Evolutionary conservation across 2,797 vertebrate species (phyloP).

Genomic region (Echeneis naucrates): DNA sequence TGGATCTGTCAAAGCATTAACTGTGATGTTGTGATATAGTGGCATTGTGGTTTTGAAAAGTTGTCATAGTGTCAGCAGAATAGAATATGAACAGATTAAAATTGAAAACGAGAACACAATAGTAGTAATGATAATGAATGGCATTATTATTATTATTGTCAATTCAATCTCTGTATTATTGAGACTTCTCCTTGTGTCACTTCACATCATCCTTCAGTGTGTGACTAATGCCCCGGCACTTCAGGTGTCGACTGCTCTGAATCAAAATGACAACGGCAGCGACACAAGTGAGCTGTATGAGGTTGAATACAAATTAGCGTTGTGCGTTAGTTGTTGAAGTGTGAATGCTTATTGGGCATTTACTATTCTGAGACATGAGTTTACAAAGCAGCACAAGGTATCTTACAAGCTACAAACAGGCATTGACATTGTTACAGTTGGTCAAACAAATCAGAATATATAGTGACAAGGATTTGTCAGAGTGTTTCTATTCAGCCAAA

Average conservation of each 20-base stretch:
- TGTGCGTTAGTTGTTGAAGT: background rate
- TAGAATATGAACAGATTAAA: too few species aligned
- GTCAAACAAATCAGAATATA: background rate
- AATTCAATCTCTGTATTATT: conserved; percentile 27
- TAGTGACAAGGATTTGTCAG: background rate
- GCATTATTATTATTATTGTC: conserved; percentile 13
- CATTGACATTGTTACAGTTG: background rate
- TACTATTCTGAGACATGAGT: conserved; percentile 4
- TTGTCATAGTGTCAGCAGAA: background rate
- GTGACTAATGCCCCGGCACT: conserved; percentile 16
- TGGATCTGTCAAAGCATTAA: background rate
- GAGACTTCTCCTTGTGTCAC: background rate
- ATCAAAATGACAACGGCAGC: conserved; percentile 37
- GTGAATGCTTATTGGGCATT: conserved; percentile 17
- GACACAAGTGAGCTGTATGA: conserved; percentile 22
- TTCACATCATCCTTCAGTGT: conserved; percentile 4
- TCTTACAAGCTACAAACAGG: background rate
- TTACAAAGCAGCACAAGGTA: conserved; percentile 1
- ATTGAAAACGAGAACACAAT: too few species aligned
- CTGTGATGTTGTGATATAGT: background rate
- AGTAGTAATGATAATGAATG: conserved; percentile 5
- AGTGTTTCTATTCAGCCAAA: background rate
- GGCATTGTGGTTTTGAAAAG: background rate
- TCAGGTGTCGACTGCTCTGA: conserved; percentile 25
- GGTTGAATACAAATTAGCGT: conserved; percentile 33